phyloP scores from a whole-genome alignment of 2,113 vertebrate genomes.

The Leiothrix lutea region DNA sequence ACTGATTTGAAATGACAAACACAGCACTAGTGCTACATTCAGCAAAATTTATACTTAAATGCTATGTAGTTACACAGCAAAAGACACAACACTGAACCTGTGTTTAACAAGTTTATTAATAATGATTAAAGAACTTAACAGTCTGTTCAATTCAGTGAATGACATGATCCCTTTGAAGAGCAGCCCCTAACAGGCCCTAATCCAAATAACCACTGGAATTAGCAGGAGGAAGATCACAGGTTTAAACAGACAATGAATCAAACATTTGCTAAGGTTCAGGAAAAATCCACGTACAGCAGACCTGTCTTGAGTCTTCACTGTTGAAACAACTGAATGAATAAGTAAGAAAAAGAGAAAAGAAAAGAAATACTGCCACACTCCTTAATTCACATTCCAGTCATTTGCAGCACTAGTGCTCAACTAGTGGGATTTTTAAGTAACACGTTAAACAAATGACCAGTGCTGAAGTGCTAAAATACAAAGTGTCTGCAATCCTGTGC shows the following conservation, averaged over 20 bases:
- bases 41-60: neutral
- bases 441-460: neutral
- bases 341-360: neutral
- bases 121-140: conserved; percentile 16
- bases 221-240: neutral
- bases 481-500: neutral
- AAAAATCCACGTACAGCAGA: neutral
- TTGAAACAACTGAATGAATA: neutral
- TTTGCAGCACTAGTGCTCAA: neutral
- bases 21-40: neutral
- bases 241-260: neutral
- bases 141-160: neutral
- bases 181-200: neutral
- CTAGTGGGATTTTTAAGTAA: neutral
- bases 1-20: conserved; percentile 13
- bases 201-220: neutral
- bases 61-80: neutral
- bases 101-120: conserved; percentile 8
- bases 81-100: neutral
- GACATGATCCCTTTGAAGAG: conserved; percentile 21
- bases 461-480: neutral
- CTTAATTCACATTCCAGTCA: neutral
- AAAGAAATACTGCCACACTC: neutral
- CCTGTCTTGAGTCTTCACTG: neutral
- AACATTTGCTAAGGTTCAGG: neutral